Base-by-base conservation (phyloP, 2,113 vertebrate species). In the human region DNA sequence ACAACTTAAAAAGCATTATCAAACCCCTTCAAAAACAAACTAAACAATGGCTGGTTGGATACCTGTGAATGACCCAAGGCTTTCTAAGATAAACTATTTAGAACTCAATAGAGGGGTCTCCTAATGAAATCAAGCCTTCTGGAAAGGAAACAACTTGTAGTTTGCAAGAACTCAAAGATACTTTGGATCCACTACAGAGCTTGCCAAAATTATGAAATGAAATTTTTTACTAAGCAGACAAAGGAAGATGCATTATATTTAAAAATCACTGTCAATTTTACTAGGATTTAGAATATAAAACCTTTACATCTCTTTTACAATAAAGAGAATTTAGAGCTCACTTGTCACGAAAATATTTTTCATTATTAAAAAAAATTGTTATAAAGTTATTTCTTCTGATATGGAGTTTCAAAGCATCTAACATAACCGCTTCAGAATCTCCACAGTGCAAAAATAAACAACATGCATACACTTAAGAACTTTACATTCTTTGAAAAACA, bases 251-350 rank as follows among this genome's bases (percentile, higher is more conserved):
- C 70, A 72, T 57, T 59, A 3, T 72, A 96, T 50, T 98, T 96
- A 97, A 96, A 98, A 98, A 98, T 90, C 82, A 97, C 61, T 52
- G 93, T 94, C 94, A 48, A 32, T 85, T 98, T 98, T 98, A 98
- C 96, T 98, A 14, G 48, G 30, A 93, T 98, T 97, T 97, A 97
- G 93, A 97, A 97, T 98, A 96, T 89, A 98, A 99, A 98, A 98
- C 7, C 98, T 98, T 98, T 98, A 98, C 92, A 98, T 90, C 64
- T 97, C 72, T 30, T 14, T 98, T 97, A 98, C 97, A 98, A 98
- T 98, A 97, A 98, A 97, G 89, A 98, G 97, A 85, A 59, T 96
- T 98, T 96, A 89, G 66, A 78, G 88, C 89, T 97, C 90, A 96
- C 90, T 96, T 83, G 35, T 96, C 93, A 97, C 93, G 97, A 97